Base-by-base conservation (phyloP, 2,888 invertebrate genomes). In the Boloria selene region DNA sequence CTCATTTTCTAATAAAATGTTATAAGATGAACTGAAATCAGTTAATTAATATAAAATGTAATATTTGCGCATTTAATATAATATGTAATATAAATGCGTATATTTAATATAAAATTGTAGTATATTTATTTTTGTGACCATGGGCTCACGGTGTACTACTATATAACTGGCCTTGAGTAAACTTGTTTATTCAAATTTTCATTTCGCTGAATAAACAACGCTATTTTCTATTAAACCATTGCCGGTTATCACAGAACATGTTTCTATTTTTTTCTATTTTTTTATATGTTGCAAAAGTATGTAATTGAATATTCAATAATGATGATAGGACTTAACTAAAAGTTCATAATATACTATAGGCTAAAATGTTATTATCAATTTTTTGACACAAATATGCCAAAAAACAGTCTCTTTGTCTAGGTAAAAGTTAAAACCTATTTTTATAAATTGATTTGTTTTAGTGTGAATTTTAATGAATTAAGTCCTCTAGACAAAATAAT, bases 71-170 rank as follows among this genome's bases (percentile, higher is more conserved):
- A 38, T 22, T 22, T 22, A 49, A 49, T 7, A 14, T 13, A 31
- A 31, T 3, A 38, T 10, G 10, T 38, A 38, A 10, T 38, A 10
- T 38, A 10, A 7, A 38, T 2, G 10, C 65, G 61, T 60, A 68
- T 63, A 70, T 71, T 66, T 70, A 67, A 70, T 69, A 70, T 70
- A 71, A 74, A 71, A 73, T 58, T 63, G 18, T 16, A n/a, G 26
- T 16, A 55, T 61, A 61, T 55, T 56, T 56, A 61, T 49, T 49
- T 31, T 26, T 6, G 22, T 65, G 65, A 55, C 65, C 61, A 44
- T 65, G 61, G 55, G 55, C 50, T 65, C 53, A 60, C 53, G 60
- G 64, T 13, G 14, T 22, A 65, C 61, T 44, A 50, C 51, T 51
- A 26, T 22, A 22, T 38, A 44, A 10, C 2, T 42, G 55, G 42